Evolutionary conservation across 2,113 vertebrate species (phyloP).

Genomic region (Rousettus leschenaultii): DNA sequence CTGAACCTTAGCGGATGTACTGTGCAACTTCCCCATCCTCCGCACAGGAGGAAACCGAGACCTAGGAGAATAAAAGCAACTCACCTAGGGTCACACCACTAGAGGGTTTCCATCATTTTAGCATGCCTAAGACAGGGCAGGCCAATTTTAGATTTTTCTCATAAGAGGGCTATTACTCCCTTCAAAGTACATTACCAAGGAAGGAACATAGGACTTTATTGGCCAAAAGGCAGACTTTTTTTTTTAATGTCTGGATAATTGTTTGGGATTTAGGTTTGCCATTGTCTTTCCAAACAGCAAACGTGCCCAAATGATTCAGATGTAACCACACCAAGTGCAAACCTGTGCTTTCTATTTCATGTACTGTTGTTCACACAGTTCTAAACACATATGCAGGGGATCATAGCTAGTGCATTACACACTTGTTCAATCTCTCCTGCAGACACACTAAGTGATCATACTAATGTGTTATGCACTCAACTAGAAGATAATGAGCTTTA

Average conservation of each 20-base stretch:
- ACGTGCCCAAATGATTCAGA: conserved; percentile 56
- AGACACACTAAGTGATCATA: conserved; percentile 75
- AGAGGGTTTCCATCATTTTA: conserved; percentile 40
- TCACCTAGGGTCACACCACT: conserved; percentile 15
- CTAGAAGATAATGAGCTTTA: conserved; percentile 62
- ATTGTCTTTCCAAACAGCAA: conserved; percentile 55
- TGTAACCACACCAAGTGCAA: conserved; percentile 59
- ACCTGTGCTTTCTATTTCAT: conserved; percentile 59
- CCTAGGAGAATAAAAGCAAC: conserved; percentile 42
- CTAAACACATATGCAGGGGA: conserved; percentile 75
- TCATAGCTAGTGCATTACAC: conserved; percentile 74
- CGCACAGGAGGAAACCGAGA: not conserved
- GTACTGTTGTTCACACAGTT: conserved; percentile 43
- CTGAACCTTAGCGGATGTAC: conserved; percentile 45
- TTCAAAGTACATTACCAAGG: conserved; percentile 56
- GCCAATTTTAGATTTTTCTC: conserved; percentile 43
- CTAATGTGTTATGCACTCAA: conserved; percentile 75
- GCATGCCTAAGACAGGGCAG: conserved; percentile 47
- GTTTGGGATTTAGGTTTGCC: conserved; percentile 49
- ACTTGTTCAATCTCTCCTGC: conserved; percentile 74
- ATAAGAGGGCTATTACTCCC: conserved; percentile 48
- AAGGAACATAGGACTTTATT: conserved; percentile 36
- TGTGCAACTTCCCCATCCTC: conserved; percentile 31
- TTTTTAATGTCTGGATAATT: conserved; percentile 41
- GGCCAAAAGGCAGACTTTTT: conserved; percentile 25